phyloP scores from a whole-genome alignment of 2,113 vertebrate genomes.

The Galbula dea region DNA sequence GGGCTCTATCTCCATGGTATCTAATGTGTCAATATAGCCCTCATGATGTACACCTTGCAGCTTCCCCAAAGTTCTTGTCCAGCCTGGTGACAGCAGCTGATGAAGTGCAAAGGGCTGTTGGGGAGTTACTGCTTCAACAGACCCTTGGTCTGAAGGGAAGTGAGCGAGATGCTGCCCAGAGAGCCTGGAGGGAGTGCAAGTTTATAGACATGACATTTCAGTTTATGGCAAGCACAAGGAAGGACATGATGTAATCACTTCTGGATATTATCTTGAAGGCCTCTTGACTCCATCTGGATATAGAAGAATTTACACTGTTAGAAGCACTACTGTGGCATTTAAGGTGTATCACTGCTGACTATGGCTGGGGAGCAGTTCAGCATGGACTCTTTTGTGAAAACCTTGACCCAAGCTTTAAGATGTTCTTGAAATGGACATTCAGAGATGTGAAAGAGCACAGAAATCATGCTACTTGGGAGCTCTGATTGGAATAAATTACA shows the following conservation, averaged over 20 bases:
- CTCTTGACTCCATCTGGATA: neutral
- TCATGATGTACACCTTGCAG: accelerated
- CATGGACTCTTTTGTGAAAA: neutral
- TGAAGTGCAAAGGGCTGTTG: neutral
- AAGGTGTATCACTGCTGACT: neutral
- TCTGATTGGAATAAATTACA: neutral
- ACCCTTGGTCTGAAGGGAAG: neutral
- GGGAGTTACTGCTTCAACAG: neutral
- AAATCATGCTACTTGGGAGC: neutral
- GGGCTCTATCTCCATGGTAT: neutral
- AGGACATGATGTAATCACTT: neutral
- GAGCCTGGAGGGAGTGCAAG: neutral
- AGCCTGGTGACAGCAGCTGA: neutral
- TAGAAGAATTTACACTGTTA: neutral
- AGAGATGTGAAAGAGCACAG: neutral
- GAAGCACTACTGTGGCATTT: neutral
- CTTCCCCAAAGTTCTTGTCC: neutral
- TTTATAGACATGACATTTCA: slow-evolving; percentile 43
- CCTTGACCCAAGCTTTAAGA: neutral
- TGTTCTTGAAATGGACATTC: neutral
- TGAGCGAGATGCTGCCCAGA: neutral
- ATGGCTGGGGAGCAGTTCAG: neutral
- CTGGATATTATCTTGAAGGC: neutral
- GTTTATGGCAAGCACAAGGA: slow-evolving; percentile 7
- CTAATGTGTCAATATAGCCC: neutral